Evolutionary conservation across 2,113 vertebrate genomes (phyloP).

Genomic region (Pitta sordida): DNA sequence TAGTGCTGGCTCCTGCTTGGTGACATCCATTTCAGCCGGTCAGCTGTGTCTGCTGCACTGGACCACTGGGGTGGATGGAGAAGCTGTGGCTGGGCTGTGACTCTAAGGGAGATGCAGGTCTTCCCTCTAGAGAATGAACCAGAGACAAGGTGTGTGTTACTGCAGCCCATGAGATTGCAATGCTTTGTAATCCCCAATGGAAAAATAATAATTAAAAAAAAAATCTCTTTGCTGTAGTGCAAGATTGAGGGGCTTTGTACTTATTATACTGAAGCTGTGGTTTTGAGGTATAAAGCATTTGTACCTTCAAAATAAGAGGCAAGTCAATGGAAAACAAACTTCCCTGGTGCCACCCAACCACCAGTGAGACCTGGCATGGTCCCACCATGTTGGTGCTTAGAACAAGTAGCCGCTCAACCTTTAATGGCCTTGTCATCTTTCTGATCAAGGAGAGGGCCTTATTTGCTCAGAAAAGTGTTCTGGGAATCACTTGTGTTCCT

Average conservation of each 20-base stretch:
- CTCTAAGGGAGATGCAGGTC: background rate
- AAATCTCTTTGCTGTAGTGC: background rate
- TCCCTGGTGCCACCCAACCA: background rate
- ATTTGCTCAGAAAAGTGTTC: background rate
- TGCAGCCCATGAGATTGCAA: background rate
- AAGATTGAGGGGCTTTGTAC: background rate
- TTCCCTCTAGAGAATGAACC: background rate
- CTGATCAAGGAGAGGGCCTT: background rate
- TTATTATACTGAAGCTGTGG: background rate
- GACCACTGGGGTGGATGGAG: background rate
- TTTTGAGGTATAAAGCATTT: background rate
- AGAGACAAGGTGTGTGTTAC: background rate
- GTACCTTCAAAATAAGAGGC: background rate
- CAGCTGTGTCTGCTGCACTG: background rate
- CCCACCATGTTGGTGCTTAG: background rate
- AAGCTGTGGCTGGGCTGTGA: background rate
- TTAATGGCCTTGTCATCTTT: background rate
- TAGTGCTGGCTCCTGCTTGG: background rate
- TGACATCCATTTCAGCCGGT: background rate
- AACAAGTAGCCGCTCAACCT: background rate
- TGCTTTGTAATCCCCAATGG: background rate
- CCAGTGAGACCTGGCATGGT: background rate
- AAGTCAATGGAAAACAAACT: background rate
- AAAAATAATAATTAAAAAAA: background rate
- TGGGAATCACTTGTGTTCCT: background rate